Evolutionary conservation across 2,797 vertebrate species (phyloP).

Genomic region (Chaetophractus vellerosus): DNA sequence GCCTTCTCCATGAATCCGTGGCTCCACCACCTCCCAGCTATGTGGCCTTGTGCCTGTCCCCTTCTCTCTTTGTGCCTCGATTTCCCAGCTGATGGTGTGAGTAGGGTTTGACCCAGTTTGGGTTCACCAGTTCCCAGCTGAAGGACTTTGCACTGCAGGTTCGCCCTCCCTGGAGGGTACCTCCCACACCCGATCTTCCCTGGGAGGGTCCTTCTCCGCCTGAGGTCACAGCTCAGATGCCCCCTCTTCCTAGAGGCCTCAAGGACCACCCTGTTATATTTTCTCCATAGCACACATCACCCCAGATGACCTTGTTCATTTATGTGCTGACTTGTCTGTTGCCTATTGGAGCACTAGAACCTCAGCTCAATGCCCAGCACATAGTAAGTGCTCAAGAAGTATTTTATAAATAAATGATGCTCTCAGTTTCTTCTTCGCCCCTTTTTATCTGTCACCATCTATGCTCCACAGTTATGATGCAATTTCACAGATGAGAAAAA

Average conservation of each 20-base stretch:
- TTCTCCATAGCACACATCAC: not conserved
- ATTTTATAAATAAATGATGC: not conserved
- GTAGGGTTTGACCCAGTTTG: too few species aligned
- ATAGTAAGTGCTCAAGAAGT: not conserved
- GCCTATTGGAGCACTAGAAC: not conserved
- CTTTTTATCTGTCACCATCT: not conserved
- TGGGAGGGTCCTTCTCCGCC: not conserved
- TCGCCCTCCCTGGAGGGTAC: not conserved
- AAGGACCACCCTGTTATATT: too few species aligned
- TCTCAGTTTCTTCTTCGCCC: not conserved
- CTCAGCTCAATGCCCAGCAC: not conserved
- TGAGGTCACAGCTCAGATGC: not conserved
- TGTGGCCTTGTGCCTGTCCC: not conserved
- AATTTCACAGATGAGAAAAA: not conserved
- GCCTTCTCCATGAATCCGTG: too few species aligned
- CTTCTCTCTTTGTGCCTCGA: not conserved
- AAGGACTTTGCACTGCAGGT: not conserved
- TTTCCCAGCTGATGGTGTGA: not conserved
- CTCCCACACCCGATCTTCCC: not conserved
- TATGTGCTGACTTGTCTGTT: not conserved
- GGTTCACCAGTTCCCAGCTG: not conserved
- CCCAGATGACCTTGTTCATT: not conserved
- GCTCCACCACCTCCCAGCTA: not conserved
- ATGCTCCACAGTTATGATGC: not conserved
- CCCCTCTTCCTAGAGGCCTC: not conserved